Evolutionary conservation across 2,797 vertebrate species (phyloP).

Genomic region (Sebastes matsubarae): DNA sequence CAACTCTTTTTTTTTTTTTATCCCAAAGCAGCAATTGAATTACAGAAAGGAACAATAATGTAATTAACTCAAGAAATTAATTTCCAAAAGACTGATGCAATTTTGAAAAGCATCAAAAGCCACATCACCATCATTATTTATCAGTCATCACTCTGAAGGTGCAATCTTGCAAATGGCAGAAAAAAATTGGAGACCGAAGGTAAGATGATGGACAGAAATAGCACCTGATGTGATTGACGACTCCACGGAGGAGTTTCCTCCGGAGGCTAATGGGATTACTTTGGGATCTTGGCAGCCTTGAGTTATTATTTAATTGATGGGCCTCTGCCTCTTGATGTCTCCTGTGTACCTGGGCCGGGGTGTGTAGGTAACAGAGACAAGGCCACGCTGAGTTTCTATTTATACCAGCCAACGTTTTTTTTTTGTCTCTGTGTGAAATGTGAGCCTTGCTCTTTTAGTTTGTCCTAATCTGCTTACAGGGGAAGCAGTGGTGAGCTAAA

Average conservation of each 20-base stretch:
- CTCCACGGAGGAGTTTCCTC: conserved; percentile 17
- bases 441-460: conserved; percentile 33
- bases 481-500: not conserved
- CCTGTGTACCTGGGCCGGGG: not conserved
- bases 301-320: conserved; percentile 53
- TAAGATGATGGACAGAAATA: conserved; percentile 16
- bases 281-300: conserved; percentile 36
- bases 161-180: not conserved
- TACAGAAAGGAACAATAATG: not conserved
- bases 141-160: not conserved
- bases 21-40: not conserved
- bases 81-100: not conserved
- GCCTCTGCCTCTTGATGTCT: conserved; percentile 31
- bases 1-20: not conserved
- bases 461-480: conserved; percentile 24
- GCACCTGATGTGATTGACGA: conserved; percentile 20
- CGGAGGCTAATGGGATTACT: conserved; percentile 48
- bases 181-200: not conserved
- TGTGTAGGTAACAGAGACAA: conserved; percentile 35
- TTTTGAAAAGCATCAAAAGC: not conserved
- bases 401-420: conserved; percentile 32
- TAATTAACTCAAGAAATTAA: not conserved
- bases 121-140: not conserved
- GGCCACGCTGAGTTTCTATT: conserved; percentile 38
- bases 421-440: conserved; percentile 39